Base-by-base conservation (phyloP, 2,797 vertebrate species). In the Glossophaga mutica region DNA sequence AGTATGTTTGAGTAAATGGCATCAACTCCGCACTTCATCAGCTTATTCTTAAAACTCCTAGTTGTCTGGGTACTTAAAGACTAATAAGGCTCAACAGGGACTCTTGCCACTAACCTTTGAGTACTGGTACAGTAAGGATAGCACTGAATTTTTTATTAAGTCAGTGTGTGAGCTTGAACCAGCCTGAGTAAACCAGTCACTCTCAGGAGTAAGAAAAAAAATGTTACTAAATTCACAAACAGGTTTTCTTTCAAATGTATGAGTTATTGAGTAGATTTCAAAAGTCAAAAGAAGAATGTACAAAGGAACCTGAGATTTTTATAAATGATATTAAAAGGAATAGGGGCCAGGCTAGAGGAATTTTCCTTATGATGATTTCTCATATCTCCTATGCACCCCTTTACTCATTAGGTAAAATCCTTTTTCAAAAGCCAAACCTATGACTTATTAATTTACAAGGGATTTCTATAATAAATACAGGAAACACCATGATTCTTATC, bases 361-460 rank as follows among this genome's bases (percentile, higher is more conserved):
- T 71, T 94, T 37, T 50, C 84, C 0, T 76, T 42, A 9, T 0
- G 0, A 71, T 7, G 21, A 87, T 87, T 83, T 97, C 78, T 96
- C 95, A 74, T 71, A 12, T 6, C 92, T 4, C 32, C 42, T 7
- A 4, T 85, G 89, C 65, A 42, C 78, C 11, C 19, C 46, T 7
- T 32, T 78, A 18, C 92, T 48, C 34, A 37, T 42, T 91, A 79
- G 3, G 21, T 93, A 34, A 3, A n/a, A 22, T 77, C 50, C 19
- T 65, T 96, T 78, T 76, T 95, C 91, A 68, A 90, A 78, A 96
- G 42, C 22, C 84, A 76, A 78, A 37, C 12, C 71, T 87, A 68
- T 52, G 52, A 62, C 34, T 97, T 96, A 96, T 77, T 92, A 97
- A 90, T 11, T 59, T 95, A 87, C 8, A 94, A 96, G 22, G 2